Conservation (phyloP, 37 sponge, comb jelly and placozoan genomes). For the Aplysina aerophoba region DNA sequence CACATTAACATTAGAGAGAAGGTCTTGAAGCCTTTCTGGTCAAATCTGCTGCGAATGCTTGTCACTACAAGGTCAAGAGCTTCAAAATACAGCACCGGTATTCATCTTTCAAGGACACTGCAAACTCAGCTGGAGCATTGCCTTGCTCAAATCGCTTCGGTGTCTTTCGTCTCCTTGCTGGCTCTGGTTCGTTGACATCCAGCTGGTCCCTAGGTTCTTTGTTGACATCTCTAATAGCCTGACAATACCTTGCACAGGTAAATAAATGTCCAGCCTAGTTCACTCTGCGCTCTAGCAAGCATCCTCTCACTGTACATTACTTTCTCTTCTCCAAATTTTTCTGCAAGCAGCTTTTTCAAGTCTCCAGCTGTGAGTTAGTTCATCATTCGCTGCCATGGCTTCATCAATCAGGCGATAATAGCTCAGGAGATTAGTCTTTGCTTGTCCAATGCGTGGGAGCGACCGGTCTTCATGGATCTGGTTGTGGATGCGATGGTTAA, state of each 20-base stretch:
- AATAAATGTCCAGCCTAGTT: conserved; percentile 36
- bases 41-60: conserved; percentile 52
- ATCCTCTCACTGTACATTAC: conserved; percentile 20
- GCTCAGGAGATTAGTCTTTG: not conserved
- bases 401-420: not conserved
- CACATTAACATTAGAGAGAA: conserved; percentile 63
- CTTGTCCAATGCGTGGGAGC: conserved; percentile 1
- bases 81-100: conserved; percentile 57
- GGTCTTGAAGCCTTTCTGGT: conserved; percentile 64
- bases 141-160: conserved; percentile 67
- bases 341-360: not conserved
- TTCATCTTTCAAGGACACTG: conserved; percentile 40
- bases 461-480: not conserved
- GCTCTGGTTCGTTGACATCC: conserved; percentile 66
- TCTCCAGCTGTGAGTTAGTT: not conserved
- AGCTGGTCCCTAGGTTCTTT: conserved; percentile 46
- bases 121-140: conserved; percentile 42
- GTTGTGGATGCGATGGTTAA: no score
- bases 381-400: conserved; percentile 1
- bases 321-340: not conserved
- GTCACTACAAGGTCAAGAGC: conserved; percentile 46
- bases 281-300: conserved; percentile 4
- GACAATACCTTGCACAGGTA: conserved; percentile 43
- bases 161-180: conserved; percentile 61
- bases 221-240: conserved; percentile 40